These are phyloP conservation scores for Aselliscus stoliczkanus DNA, from an alignment of 2,797 vertebrate genomes.

Conservation along the genomic window DNA sequence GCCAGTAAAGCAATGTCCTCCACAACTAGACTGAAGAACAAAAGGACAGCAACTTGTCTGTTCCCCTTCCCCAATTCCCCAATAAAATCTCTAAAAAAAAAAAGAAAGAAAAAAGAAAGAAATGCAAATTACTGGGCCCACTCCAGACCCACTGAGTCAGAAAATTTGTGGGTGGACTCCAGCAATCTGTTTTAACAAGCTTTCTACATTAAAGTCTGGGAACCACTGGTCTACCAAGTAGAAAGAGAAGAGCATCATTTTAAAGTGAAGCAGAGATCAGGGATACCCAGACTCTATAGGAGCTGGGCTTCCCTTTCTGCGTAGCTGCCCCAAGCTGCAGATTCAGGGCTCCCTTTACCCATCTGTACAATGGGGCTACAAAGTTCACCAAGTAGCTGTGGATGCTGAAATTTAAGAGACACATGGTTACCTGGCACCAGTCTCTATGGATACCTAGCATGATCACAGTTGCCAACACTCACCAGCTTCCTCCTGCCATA, in stretches of 20 bases:
- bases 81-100: too few relatives aligned
- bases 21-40: too few relatives aligned
- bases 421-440: conserved; percentile 48
- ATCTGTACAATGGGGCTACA: conserved; percentile 39
- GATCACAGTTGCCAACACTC: conserved; percentile 13
- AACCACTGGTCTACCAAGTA: neutral
- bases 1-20: too few relatives aligned
- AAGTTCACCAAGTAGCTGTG: neutral
- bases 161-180: neutral
- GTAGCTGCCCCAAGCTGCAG: neutral
- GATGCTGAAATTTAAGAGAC: conserved; percentile 6
- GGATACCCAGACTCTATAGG: neutral
- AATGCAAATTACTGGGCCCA: neutral
- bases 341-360: neutral
- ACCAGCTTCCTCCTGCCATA: conserved; percentile 1
- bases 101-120: too few relatives aligned
- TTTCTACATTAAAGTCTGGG: neutral
- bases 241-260: neutral
- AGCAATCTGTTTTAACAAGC: neutral
- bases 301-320: neutral
- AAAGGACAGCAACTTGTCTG: too few relatives aligned
- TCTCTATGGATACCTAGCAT: conserved; percentile 65
- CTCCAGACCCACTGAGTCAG: neutral
- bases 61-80: too few relatives aligned
- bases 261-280: neutral